Evolutionary conservation across 2,113 vertebrate genomes (phyloP).

Genomic region (Cyprinodon variegatus): DNA sequence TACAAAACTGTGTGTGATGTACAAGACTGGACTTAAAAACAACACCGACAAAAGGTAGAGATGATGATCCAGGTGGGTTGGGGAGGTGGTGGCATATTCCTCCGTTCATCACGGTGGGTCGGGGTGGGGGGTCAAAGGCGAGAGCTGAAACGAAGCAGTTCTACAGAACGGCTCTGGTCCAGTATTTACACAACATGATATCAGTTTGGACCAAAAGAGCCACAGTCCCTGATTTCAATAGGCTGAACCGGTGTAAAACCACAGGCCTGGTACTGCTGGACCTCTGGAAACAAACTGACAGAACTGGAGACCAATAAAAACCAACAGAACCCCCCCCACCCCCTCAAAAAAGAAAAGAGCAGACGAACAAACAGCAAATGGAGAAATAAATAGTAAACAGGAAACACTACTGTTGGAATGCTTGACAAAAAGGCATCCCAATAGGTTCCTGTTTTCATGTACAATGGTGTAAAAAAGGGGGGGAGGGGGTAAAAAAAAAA

Average conservation of each 20-base stretch:
- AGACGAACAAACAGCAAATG: conserved; percentile 56
- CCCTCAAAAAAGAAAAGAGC: conserved; percentile 46
- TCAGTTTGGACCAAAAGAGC: conserved; percentile 77
- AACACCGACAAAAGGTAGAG: conserved; percentile 72
- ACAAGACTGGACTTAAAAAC: conserved; percentile 87
- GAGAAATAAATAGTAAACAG: conserved; percentile 60
- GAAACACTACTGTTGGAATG: conserved; percentile 57
- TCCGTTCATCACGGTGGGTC: conserved; percentile 43
- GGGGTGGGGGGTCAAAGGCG: conserved; percentile 32
- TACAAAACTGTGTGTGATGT: conserved; percentile 98
- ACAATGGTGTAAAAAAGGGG: conserved; percentile 50
- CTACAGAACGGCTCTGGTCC: conserved; percentile 71
- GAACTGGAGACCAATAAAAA: conserved; percentile 29
- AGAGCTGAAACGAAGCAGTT: conserved; percentile 60
- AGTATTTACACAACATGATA: conserved; percentile 76
- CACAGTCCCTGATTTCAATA: conserved; percentile 82
- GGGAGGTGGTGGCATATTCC: conserved; percentile 65
- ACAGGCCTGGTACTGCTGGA: conserved; percentile 53
- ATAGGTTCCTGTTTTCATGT: conserved; percentile 63
- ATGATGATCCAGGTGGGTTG: conserved; percentile 61
- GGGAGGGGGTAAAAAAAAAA: conserved; percentile 23
- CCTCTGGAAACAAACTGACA: conserved; percentile 46
- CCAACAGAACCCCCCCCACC: conserved; percentile 31
- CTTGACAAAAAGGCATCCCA: conserved; percentile 48
- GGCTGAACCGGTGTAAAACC: conserved; percentile 71